phyloP scores from a whole-genome alignment of 2,113 vertebrate species.

The Ophthalmolycus amberensis region DNA sequence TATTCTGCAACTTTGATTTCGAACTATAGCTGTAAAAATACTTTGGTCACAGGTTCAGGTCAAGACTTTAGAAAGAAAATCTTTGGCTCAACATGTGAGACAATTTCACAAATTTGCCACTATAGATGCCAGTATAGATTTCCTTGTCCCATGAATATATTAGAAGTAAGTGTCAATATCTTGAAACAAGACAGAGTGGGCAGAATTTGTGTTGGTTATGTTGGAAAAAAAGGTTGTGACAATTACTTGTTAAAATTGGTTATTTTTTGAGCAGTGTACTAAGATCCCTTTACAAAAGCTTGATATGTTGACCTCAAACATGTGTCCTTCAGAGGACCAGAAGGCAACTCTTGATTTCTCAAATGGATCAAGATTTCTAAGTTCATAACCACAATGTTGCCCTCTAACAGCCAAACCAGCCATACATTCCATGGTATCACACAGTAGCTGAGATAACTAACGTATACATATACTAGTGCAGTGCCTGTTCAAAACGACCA shows the following conservation, averaged over 20 bases:
- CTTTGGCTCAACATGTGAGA: not conserved
- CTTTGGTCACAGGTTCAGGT: not conserved
- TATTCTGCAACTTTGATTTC: constrained; percentile 25
- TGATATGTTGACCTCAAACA: constrained; percentile 11
- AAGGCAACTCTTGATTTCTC: not conserved
- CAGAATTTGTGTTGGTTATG: not conserved
- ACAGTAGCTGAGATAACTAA: not conserved
- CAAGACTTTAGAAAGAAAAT: not conserved
- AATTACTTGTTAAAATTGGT: not conserved
- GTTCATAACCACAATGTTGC: not conserved
- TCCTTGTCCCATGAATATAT: constrained; percentile 19
- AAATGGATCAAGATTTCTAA: not conserved
- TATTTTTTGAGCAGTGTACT: not conserved
- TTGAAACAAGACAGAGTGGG: not conserved
- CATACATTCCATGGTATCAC: not conserved
- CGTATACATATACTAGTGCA: not conserved
- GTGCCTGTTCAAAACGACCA: not conserved
- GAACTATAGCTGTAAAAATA: not conserved
- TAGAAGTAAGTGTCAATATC: constrained; percentile 10
- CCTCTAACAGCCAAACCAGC: not conserved
- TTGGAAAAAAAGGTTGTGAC: not conserved
- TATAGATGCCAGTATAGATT: not conserved
- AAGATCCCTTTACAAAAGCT: not conserved
- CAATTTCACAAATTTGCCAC: not conserved
- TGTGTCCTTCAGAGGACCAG: constrained; percentile 15